Base-by-base conservation (phyloP, 2,888 invertebrate genomes). In the Drosophila pseudotalamancana region DNA sequence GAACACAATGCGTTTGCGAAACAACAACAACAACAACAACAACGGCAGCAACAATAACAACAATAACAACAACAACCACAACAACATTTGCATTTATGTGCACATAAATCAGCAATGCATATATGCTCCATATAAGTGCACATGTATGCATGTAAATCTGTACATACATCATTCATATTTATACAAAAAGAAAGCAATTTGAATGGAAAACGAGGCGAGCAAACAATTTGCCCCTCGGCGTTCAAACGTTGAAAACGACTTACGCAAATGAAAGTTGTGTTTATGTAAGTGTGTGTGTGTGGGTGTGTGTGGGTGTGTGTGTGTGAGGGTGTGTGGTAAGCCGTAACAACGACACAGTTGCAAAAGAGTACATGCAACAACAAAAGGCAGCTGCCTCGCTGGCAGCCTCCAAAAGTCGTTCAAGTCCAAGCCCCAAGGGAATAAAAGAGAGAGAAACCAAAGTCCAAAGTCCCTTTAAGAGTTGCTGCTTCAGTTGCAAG, bases 141-240 rank as follows among this genome's bases (percentile, higher is more conserved):
- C 14, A 19, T 54, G 18, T 21, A 37, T 31, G 43, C 29, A 27
- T 27, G 27, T 4, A n/a, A n/a, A n/a, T n/a, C n/a, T n/a, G n/a
- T 23, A 25, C 53, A n/a, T 64, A 23, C 39, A 56, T 55, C 51
- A 63, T 45, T 69, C 65, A 67, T 77, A 49, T 49, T 70, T 67
- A 68, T 73, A 65, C 49, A 54, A 79, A 75, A 77, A 73, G 79
- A 77, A 77, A 75, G 72, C 76, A 72, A 77, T 79, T 77, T 77
- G 72, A 79, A 77, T 77, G 77, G 79, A 77, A 79, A 76, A 67
- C 78, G 75, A 75, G 75, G 78, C 78, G 75, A 67, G 67, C 74
- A 75, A 71, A 78, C 71, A 57, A 62, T 71, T 74, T 67, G 46
- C 53, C 79, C 46, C 76, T 51, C 63, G 70, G 79, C 76, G 61